Evolutionary conservation across 2,797 vertebrate species (phyloP), one percentile per base, ranked within the genome.

Genomic region (Podarcis lilfordi): DNA sequence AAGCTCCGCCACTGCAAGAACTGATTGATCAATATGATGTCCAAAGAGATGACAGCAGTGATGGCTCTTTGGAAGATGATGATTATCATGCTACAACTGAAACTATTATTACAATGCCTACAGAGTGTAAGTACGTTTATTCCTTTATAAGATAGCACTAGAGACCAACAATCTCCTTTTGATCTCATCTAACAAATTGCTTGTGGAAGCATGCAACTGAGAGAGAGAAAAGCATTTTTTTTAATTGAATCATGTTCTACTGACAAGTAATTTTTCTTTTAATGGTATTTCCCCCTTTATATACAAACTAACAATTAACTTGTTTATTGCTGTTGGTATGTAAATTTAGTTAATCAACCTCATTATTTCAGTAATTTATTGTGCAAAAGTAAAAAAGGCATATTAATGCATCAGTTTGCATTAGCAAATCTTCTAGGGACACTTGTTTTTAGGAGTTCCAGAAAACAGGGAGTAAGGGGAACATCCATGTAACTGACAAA

Each of bases 21-120:
- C 97, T 99, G 59, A 98, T 99, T 90, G 98, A 99, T 97, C 98
- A 99, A 96, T 99, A 99, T 94, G 99, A 99, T 64, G 97, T 99
- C 82, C 98, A 99, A 96, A 97, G 98, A 80, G 98, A 99, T 72
- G 98, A 99, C 96, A 98, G 97, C 95, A 98, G 97, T 89, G 98
- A 98, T 85, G 97, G 96, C 85, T 97, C 97, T 88, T 88, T 98
- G 95, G 98, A 99, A 93, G 98, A 99, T 17, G 99, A 99, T 93
- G 98, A 99, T 92, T 99, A 99, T 92, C 99, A 99, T 55, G 98
- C 98, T 78, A 98, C 96, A 92, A 98, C 98, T 1, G 99, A 99
- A 96, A 99, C 98, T 5, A 97, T 99, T 93, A 98, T 99, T 97
- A 97, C 98, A 90, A 98, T 99, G 98, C 98, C 98, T 89, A 98